These are phyloP conservation scores for Amitus sp. DNA, from an alignment of 2,888 invertebrate genomes.

Conservation along the genomic window DNA sequence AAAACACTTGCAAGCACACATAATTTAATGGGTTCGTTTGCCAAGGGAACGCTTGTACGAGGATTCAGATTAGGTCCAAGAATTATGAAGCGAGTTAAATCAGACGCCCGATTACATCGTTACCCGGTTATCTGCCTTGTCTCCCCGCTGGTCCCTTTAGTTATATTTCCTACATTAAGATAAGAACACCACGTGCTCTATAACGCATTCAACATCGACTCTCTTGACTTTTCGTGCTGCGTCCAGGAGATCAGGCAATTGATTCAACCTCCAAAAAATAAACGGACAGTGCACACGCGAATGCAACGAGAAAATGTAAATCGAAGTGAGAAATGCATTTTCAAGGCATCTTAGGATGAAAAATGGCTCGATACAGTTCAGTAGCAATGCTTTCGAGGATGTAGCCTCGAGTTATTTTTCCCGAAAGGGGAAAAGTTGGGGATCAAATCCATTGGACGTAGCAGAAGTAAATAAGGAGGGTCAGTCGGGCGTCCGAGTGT, in stretches of 20 bases:
- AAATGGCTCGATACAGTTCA: constrained; percentile 37
- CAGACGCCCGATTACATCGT: constrained; percentile 63
- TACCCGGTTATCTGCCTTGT: constrained; percentile 59
- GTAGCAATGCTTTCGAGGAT: constrained; percentile 33
- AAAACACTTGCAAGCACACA: constrained; percentile 42
- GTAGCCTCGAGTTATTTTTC: constrained; percentile 41
- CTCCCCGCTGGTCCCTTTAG: constrained; percentile 51
- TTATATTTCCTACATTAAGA: constrained; percentile 61
- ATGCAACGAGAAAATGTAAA: not conserved
- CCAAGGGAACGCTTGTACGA: constrained; percentile 55
- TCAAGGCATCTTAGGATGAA: constrained; percentile 7
- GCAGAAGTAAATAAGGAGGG: constrained; percentile 45
- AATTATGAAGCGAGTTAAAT: constrained; percentile 66
- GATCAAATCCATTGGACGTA: constrained; percentile 21
- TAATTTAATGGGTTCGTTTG: constrained; percentile 56
- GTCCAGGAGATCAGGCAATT: too few species aligned
- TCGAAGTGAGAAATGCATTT: not conserved
- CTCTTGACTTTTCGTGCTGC: constrained; percentile 18
- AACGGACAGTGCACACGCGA: too few species aligned
- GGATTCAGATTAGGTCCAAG: constrained; percentile 64
- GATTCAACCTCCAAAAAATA: too few species aligned
- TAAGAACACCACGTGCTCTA: constrained; percentile 52
- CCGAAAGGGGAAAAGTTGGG: constrained; percentile 28
- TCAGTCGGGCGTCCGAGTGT: constrained; percentile 60
- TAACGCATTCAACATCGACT: too few species aligned